Base-by-base conservation (phyloP, 1,140 invertebrate species). In the Heliothis virescens region DNA sequence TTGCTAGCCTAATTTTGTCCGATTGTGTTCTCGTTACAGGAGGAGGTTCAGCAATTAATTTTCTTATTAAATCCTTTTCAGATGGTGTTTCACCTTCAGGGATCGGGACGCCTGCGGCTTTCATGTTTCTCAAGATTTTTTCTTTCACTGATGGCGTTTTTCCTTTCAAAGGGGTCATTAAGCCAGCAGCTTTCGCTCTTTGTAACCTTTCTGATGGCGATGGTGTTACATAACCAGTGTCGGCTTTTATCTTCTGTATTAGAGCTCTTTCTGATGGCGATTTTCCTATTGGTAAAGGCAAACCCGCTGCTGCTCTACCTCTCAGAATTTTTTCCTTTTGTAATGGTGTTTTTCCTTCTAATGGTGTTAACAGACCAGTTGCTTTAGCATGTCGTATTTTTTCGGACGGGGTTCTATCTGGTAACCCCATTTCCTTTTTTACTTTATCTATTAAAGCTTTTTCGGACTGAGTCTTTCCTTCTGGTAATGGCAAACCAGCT, bases 261-360 rank as follows among this genome's bases (percentile, higher is more conserved):
- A 88, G 9, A 60, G 84, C 85, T 57, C 80, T 81, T 62, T 89
- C 86, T 10, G 88, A 90, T 18, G 81, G 15, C 41, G 85, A 82
- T 82, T 85, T 86, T 41, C 73, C 81, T 67, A 84, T 75, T 5
- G 62, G 85, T 80, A 89, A 65, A 10, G 86, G 87, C 16, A 85
- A 59, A 11, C 87, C 88, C 21, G 81, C 72, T 41, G 82, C 74
- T 2, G 85, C 87, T n/a, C 87, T 41, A 0, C 83, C 83, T 82
- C 67, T 86, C 7, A 90, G n/a, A 63, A 85, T 86, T 57, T 84
- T 85, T 82, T 89, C 83, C 71, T 87, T 87, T 79, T 87, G 65
- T 60, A 65, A 63, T 11, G 69, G 69, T n/a, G 78, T 41, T 76
- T 83, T 87, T 26, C 84, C 83, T 72, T 84, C 83, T 71, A 87